Evolutionary conservation across 2,797 vertebrate species (phyloP).

Genomic region (Rhynchonycteris naso): DNA sequence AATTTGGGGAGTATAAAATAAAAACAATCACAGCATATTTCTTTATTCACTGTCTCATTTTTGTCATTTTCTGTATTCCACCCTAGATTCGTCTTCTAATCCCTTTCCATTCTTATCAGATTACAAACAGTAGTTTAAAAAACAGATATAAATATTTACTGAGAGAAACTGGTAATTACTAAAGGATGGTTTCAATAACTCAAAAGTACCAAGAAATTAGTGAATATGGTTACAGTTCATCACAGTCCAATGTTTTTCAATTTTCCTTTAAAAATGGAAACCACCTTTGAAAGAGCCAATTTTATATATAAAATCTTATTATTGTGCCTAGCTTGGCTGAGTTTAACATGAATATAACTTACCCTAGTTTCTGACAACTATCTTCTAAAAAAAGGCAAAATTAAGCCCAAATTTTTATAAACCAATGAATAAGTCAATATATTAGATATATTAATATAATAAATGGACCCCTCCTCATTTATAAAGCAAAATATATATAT

Average conservation of each 20-base stretch:
- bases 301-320: background rate
- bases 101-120: background rate
- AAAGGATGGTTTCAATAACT: conserved; percentile 31
- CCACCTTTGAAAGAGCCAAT: background rate
- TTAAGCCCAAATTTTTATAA: background rate
- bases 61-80: background rate
- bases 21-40: conserved; percentile 15
- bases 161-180: conserved; percentile 23
- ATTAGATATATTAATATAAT: background rate
- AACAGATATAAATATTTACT: background rate
- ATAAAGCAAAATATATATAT: conserved; percentile 32
- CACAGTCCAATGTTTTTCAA: conserved; percentile 32
- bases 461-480: background rate
- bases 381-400: background rate
- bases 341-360: conserved; percentile 12
- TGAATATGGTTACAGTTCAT: conserved; percentile 34
- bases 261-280: conserved; percentile 54
- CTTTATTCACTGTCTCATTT: background rate
- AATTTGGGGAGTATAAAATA: conserved; percentile 69
- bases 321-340: background rate
- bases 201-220: conserved; percentile 25
- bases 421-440: conserved; percentile 18
- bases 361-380: background rate
- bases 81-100: background rate
- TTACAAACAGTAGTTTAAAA: background rate